phyloP scores from a whole-genome alignment of 37 sponge, comb jelly and placozoan genomes.

The Agelas oroides region DNA sequence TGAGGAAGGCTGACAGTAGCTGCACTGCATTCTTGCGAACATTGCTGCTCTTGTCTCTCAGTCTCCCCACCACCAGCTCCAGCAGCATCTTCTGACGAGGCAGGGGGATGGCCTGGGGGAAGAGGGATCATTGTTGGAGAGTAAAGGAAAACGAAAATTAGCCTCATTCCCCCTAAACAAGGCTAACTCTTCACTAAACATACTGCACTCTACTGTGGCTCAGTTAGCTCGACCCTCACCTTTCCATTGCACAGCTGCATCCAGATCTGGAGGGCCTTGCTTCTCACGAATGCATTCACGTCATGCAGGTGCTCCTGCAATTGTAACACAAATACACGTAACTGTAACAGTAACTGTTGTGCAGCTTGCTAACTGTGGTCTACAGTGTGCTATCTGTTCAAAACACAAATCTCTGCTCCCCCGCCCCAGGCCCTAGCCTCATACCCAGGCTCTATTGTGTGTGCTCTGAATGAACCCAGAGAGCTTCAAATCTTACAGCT shows the following conservation, averaged over 20 bases:
- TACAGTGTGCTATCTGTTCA: too few species aligned
- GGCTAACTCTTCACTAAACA: too few species aligned
- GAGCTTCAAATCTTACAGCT: too few species aligned
- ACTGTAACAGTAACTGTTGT: too few species aligned
- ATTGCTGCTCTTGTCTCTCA: slow-evolving; percentile 86
- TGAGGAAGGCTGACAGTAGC: slow-evolving; percentile 69
- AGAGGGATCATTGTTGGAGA: background rate
- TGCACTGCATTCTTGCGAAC: slow-evolving; percentile 86
- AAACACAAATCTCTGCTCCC: too few species aligned
- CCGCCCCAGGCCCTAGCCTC: too few species aligned
- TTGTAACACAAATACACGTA: too few species aligned
- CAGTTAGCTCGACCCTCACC: slow-evolving; percentile 6
- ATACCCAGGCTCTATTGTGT: too few species aligned
- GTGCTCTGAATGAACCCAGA: too few species aligned
- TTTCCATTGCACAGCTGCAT: slow-evolving; percentile 57
- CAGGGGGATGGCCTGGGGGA: slow-evolving; percentile 77
- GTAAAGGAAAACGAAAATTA: background rate
- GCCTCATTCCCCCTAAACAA: too few species aligned
- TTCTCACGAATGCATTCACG: slow-evolving; percentile 95
- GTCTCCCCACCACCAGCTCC: slow-evolving; percentile 60
- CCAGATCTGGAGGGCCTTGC: slow-evolving; percentile 85
- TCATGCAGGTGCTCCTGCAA: slow-evolving; percentile 87
- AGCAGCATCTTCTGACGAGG: slow-evolving; percentile 61
- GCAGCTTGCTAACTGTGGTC: too few species aligned
- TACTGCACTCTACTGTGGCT: too few species aligned